Conservation (phyloP, 2,113 vertebrate species). For the Seriola quinqueradiata region DNA sequence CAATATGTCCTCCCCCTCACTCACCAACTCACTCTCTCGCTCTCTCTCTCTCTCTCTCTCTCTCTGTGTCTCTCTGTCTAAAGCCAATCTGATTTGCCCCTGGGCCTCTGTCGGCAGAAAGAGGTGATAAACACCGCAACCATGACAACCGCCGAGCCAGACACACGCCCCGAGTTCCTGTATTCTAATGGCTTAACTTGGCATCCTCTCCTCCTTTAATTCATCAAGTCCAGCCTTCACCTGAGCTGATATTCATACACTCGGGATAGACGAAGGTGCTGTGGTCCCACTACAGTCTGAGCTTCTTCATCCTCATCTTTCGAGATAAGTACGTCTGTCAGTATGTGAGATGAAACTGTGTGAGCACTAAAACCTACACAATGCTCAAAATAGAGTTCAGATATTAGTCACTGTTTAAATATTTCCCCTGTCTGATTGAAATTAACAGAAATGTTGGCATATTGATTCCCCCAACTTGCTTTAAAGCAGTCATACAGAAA, state of each 20-base stretch:
- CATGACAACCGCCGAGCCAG: slow-evolving; percentile 81
- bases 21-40: slow-evolving; percentile 64
- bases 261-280: slow-evolving; percentile 34
- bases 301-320: slow-evolving; percentile 36
- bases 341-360: slow-evolving; percentile 42
- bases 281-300: slow-evolving; percentile 33
- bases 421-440: slow-evolving; percentile 43
- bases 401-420: slow-evolving; percentile 57
- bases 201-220: slow-evolving; percentile 68
- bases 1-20: slow-evolving; percentile 78
- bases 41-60: slow-evolving; percentile 50
- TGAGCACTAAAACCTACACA: slow-evolving; percentile 40
- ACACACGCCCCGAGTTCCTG: slow-evolving; percentile 66
- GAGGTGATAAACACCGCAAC: slow-evolving; percentile 83
- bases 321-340: slow-evolving; percentile 48
- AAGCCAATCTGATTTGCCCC: slow-evolving; percentile 83
- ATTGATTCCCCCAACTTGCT: slow-evolving; percentile 51
- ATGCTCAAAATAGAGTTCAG: slow-evolving; percentile 38
- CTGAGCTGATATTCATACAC: slow-evolving; percentile 61
- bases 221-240: slow-evolving; percentile 67
- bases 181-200: slow-evolving; percentile 71
- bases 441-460: slow-evolving; percentile 55
- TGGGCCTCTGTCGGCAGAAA: slow-evolving; percentile 78
- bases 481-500: slow-evolving; percentile 31
- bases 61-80: slow-evolving; percentile 61